Evolutionary conservation across 1,140 invertebrate genomes (phyloP).

Genomic region (Drosophila sproati): DNA sequence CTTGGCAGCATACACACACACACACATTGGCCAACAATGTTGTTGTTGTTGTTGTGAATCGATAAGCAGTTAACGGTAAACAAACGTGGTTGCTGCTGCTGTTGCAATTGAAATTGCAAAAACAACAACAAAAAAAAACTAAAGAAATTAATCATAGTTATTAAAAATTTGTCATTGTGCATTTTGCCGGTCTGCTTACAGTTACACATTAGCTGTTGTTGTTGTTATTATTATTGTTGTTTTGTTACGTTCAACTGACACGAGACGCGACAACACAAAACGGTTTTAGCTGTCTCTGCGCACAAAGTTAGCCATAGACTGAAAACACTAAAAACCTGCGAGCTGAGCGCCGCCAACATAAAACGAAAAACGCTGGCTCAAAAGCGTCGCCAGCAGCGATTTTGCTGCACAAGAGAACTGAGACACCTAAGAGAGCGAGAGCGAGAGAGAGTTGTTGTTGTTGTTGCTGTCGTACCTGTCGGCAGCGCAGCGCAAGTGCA

Average conservation of each 20-base stretch:
- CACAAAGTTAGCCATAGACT: constrained; percentile 75
- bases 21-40: not conserved
- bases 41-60: constrained; percentile 12
- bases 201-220: constrained; percentile 30
- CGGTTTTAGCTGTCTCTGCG: constrained; percentile 68
- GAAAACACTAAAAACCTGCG: constrained; percentile 63
- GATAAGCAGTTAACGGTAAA: constrained; percentile 31
- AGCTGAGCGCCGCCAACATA: constrained; percentile 52
- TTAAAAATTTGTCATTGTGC: constrained; percentile 41
- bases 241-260: constrained; percentile 35
- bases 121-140: not conserved
- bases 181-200: constrained; percentile 35
- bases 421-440: constrained; percentile 18
- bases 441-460: constrained; percentile 5
- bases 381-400: constrained; percentile 26
- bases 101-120: not conserved
- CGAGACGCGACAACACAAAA: constrained; percentile 43
- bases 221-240: constrained; percentile 26
- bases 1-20: constrained; percentile 32
- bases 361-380: constrained; percentile 45
- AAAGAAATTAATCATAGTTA: constrained; percentile 24
- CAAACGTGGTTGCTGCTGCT: no score
- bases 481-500: constrained; percentile 73
- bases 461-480: constrained; percentile 59
- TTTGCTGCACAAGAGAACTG: constrained; percentile 11